Evolutionary conservation across 2,888 invertebrate genomes (phyloP).

Genomic region (Poecilobothrus nobilitatus): DNA sequence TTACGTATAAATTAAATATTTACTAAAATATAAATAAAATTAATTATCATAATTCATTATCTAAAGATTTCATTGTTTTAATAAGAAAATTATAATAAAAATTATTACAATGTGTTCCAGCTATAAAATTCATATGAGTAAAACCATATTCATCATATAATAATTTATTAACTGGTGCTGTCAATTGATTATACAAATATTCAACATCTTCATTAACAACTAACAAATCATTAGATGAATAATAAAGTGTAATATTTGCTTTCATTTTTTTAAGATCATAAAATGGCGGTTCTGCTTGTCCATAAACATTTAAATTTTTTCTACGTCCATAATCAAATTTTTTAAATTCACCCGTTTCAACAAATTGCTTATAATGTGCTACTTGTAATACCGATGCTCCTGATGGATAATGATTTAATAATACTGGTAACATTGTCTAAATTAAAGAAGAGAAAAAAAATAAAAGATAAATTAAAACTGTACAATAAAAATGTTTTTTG

Average conservation of each 20-base stretch:
- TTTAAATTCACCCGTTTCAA: neutral
- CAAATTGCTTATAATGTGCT: constrained; percentile 44
- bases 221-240: neutral
- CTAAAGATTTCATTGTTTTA: too few species aligned
- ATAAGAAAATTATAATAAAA: neutral
- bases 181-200: neutral
- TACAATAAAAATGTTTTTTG: too few species aligned
- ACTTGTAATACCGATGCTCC: constrained; percentile 57
- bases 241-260: constrained; percentile 24
- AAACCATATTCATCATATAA: neutral
- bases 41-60: too few species aligned
- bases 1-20: too few species aligned
- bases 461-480: too few species aligned
- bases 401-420: constrained; percentile 54
- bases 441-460: neutral
- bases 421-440: constrained; percentile 49
- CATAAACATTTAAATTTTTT: constrained; percentile 48
- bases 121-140: neutral
- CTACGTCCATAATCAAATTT: constrained; percentile 48
- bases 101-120: neutral
- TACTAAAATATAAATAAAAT: too few species aligned
- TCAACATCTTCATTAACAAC: neutral
- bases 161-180: neutral
- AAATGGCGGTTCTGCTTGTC: constrained; percentile 45
- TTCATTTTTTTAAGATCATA: constrained; percentile 43